A percentile compares a stretch with the other conserved stretches of the same genome.
Evolutionary conservation across 2,888 invertebrate species (phyloP).

Genomic region (Drosophila conformis): DNA sequence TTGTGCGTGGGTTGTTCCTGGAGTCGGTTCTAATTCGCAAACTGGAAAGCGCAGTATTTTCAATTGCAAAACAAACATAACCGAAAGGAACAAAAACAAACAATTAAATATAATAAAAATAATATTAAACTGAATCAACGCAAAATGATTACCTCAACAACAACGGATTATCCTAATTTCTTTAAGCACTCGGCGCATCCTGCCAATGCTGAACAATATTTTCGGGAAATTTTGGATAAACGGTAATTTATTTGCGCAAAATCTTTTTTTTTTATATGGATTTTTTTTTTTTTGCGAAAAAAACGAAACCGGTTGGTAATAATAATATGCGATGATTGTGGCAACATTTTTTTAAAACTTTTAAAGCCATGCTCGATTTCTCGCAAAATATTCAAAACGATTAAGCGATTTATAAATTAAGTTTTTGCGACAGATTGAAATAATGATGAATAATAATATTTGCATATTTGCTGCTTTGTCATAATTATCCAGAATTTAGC

Average conservation of each 20-base stretch:
- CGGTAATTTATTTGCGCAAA: slow-evolving; percentile 64
- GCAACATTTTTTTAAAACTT: background rate
- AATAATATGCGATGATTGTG: background rate
- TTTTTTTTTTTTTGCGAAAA: slow-evolving; percentile 6
- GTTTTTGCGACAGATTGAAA: background rate
- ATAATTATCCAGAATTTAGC: slow-evolving; percentile 42
- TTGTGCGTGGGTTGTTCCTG: slow-evolving; percentile 54
- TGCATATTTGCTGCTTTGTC: background rate
- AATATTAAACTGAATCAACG: slow-evolving; percentile 22
- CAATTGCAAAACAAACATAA: slow-evolving; percentile 4
- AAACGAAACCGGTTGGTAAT: slow-evolving; percentile 42
- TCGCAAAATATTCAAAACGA: background rate
- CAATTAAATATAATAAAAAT: slow-evolving; percentile 8
- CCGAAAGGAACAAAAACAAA: slow-evolving; percentile 1
- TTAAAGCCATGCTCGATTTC: background rate
- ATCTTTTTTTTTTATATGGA: background rate
- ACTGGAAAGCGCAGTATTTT: background rate
- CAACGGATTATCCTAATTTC: slow-evolving; percentile 74
- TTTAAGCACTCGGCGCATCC: slow-evolving; percentile 79
- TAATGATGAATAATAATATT: background rate
- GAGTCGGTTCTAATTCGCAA: slow-evolving; percentile 21
- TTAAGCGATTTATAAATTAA: background rate
- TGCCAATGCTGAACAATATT: slow-evolving; percentile 80
- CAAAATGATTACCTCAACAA: slow-evolving; percentile 76
- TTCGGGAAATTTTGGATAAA: slow-evolving; percentile 69